Percentiles rank a stretch among this genome's conserved stretches.
phyloP scores from a whole-genome alignment of 2,113 vertebrate genomes.

The Thryonomys swinderianus region DNA sequence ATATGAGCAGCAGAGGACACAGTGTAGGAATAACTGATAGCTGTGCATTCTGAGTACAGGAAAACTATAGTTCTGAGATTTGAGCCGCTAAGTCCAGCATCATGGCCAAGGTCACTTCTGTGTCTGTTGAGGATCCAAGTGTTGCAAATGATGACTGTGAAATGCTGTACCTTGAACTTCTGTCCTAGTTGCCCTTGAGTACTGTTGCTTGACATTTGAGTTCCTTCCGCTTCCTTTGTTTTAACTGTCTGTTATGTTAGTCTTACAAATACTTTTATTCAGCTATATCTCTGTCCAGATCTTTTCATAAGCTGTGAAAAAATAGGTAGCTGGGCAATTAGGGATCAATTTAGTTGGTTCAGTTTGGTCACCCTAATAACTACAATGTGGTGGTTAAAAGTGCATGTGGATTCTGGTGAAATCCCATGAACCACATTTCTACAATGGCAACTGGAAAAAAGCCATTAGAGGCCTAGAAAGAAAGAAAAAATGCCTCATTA shows the following conservation, averaged over 20 bases:
- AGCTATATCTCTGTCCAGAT: background rate
- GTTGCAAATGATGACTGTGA: background rate
- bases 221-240: background rate
- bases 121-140: background rate
- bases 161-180: background rate
- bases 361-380: conserved; percentile 26
- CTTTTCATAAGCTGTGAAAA: background rate
- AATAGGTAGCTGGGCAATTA: background rate
- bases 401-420: background rate
- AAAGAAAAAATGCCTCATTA: background rate
- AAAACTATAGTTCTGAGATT: background rate
- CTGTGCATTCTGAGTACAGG: background rate
- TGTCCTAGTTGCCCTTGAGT: background rate
- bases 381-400: conserved; percentile 42
- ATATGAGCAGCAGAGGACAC: background rate
- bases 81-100: background rate
- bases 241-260: background rate
- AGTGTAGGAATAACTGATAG: too few species aligned
- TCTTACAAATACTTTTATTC: background rate
- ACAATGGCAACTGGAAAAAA: conserved; percentile 32
- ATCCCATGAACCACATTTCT: conserved; percentile 17
- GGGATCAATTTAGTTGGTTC: background rate
- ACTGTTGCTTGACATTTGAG: background rate
- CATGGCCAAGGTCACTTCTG: background rate
- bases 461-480: background rate